Conservation (phyloP, 2,113 vertebrate genomes). For the Ammodytes dubius region DNA sequence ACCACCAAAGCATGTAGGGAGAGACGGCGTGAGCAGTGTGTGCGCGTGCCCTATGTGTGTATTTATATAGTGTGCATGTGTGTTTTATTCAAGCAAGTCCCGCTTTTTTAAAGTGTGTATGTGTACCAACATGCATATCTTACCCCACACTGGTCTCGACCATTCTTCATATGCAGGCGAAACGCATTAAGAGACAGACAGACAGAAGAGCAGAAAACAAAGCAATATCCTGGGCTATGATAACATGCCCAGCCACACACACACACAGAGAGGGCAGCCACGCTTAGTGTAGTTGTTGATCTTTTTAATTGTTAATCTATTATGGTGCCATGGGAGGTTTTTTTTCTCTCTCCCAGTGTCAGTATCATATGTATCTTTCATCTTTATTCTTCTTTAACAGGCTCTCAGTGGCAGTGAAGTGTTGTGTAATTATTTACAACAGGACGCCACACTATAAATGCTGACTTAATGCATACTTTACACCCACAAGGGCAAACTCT, state of each 20-base stretch:
- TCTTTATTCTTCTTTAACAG: constrained; percentile 59
- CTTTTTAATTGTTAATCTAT: constrained; percentile 77
- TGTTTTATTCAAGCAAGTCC: constrained; percentile 37
- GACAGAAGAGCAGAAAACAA: constrained; percentile 50
- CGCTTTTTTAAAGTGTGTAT: constrained; percentile 2
- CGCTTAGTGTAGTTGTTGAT: constrained; percentile 69
- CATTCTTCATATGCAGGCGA: constrained; percentile 33
- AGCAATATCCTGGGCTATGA: constrained; percentile 35
- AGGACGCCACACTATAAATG: constrained; percentile 20
- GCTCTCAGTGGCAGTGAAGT: constrained; percentile 36
- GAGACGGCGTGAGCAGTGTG: constrained; percentile 18
- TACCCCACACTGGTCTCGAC: not conserved
- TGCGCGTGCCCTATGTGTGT: constrained; percentile 37
- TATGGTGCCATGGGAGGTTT: constrained; percentile 57
- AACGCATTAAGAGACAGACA: constrained; percentile 28
- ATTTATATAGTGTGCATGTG: constrained; percentile 38
- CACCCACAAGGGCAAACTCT: constrained; percentile 45
- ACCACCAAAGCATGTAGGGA: constrained; percentile 40
- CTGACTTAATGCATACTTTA: constrained; percentile 46
- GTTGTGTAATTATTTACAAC: constrained; percentile 58
- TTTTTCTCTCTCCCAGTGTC: constrained; percentile 33
- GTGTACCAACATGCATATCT: not conserved
- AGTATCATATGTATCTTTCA: constrained; percentile 60
- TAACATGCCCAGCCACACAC: constrained; percentile 32
- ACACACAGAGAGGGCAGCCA: constrained; percentile 45